Conservation (phyloP, 2,888 invertebrate genomes). For the Coenonympha glycerion region DNA sequence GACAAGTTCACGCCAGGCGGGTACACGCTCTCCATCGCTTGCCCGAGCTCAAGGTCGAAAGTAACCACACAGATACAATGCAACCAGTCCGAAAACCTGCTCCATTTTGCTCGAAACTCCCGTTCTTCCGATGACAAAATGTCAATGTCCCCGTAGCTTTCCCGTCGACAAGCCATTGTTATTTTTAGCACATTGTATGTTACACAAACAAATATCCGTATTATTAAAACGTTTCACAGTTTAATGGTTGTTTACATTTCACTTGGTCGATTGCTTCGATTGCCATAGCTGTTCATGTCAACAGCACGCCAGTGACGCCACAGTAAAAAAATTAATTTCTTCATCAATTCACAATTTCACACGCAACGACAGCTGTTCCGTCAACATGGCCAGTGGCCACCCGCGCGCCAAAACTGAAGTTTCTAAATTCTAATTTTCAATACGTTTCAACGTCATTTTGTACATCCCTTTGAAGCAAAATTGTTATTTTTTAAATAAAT, state of each 20-base stretch:
- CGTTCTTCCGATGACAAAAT: conserved; percentile 54
- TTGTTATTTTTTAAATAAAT: not conserved
- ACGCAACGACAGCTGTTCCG: conserved; percentile 63
- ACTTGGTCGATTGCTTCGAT: too few relatives aligned
- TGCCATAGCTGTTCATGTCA: conserved; percentile 31
- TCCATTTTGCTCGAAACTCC: conserved; percentile 77
- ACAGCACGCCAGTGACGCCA: conserved; percentile 44
- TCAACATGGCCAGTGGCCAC: conserved; percentile 66
- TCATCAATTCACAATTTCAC: conserved; percentile 39
- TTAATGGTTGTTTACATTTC: conserved; percentile 39
- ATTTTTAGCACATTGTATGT: conserved; percentile 32
- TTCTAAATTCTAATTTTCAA: not conserved
- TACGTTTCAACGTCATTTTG: not conserved
- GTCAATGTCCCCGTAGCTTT: conserved; percentile 54
- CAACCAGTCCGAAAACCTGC: conserved; percentile 92
- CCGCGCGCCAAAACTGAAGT: conserved; percentile 69
- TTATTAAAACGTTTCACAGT: conserved; percentile 1
- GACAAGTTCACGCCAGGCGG: conserved; percentile 85
- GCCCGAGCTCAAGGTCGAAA: conserved; percentile 98
- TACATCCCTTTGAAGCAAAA: not conserved
- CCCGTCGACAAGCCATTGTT: conserved; percentile 63
- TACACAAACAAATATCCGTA: conserved; percentile 31
- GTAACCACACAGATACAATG: conserved; percentile 99
- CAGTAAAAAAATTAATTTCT: conserved; percentile 29
- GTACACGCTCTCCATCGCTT: conserved; percentile 95